Base-by-base conservation (phyloP, 2,797 vertebrate genomes). In the Malacoctenus gilli region DNA sequence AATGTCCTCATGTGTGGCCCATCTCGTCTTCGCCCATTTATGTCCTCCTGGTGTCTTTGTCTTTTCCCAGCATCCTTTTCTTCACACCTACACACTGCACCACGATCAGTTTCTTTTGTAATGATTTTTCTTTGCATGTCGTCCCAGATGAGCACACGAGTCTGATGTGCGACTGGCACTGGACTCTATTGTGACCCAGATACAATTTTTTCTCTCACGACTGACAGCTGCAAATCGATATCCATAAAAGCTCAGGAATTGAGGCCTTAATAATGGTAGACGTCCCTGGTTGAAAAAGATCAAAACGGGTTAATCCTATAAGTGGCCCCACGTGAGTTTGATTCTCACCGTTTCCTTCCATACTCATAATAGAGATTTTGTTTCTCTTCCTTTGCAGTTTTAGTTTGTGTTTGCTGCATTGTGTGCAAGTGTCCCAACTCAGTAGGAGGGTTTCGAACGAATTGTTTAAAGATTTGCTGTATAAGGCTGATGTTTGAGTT, bases 131-230 rank as follows among this genome's bases (percentile, higher is more conserved):
- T 22, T 30, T 37, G 44, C 28, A 35, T 54, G 30, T 23, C 1
- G 5, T 40, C 42, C 39, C 16, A 25, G 18, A 46, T 59, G 38
- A 48, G 31, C 28, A 7, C 23, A 44, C 12, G n/a, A 44, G 6
- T 55, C 34, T 61, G 41, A 59, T 54, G 30, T 67, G 50, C 66
- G 53, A 55, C 53, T 62, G 25, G 35, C 35, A 39, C 28, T 61
- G 49, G 49, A 59, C 47, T 68, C 51, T 51, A 42, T 43, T 50
- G 39, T 85, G 83, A 79, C 70, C 80, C 61, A 77, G 52, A 72
- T 82, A 55, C 39, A 59, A 43, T n/a, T n/a, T n/a, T n/a, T n/a
- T n/a, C n/a, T n/a, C n/a, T n/a, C n/a, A n/a, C n/a, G n/a, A n/a
- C 57, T 55, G 60, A 59, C 43, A 36, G 14, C 59, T 57, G 19